These are phyloP conservation scores for Drosophila leonis DNA, from an alignment of 2,888 invertebrate genomes.

Conservation along the genomic window DNA sequence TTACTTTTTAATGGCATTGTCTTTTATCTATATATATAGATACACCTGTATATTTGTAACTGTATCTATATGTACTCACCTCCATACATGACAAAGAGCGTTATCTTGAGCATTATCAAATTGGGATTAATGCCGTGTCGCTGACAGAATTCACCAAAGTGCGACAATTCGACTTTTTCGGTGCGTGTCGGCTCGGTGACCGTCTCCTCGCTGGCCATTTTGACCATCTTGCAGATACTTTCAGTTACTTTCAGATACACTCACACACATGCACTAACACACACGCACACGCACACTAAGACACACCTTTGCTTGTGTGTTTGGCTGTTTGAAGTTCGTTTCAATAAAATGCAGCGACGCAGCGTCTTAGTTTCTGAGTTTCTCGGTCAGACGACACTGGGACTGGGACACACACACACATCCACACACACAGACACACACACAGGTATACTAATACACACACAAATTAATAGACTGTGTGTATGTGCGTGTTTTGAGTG, in stretches of 20 bases:
- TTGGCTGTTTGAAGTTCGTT: constrained; percentile 77
- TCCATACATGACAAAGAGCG: constrained; percentile 93
- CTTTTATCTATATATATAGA: background rate
- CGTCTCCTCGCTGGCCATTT: constrained; percentile 84
- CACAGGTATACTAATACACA: constrained; percentile 61
- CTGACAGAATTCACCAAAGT: constrained; percentile 84
- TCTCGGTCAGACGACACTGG: constrained; percentile 74
- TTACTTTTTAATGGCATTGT: constrained; percentile 62
- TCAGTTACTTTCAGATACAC: background rate
- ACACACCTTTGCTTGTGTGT: constrained; percentile 10
- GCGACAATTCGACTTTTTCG: constrained; percentile 79
- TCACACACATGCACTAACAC: background rate
- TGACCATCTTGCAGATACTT: constrained; percentile 50
- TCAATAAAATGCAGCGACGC: constrained; percentile 65
- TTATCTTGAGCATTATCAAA: constrained; percentile 92
- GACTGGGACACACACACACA: constrained; percentile 35
- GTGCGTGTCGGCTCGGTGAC: constrained; percentile 65
- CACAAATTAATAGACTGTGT: constrained; percentile 39
- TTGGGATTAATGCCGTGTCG: constrained; percentile 90
- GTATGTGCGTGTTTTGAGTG: constrained; percentile 20
- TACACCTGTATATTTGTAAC: background rate
- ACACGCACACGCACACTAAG: constrained; percentile 8
- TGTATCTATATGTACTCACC: constrained; percentile 86
- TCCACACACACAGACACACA: constrained; percentile 43
- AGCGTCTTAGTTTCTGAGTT: constrained; percentile 62